Evolutionary conservation across 2,113 vertebrate genomes (phyloP).

Genomic region (Menura novaehollandiae): DNA sequence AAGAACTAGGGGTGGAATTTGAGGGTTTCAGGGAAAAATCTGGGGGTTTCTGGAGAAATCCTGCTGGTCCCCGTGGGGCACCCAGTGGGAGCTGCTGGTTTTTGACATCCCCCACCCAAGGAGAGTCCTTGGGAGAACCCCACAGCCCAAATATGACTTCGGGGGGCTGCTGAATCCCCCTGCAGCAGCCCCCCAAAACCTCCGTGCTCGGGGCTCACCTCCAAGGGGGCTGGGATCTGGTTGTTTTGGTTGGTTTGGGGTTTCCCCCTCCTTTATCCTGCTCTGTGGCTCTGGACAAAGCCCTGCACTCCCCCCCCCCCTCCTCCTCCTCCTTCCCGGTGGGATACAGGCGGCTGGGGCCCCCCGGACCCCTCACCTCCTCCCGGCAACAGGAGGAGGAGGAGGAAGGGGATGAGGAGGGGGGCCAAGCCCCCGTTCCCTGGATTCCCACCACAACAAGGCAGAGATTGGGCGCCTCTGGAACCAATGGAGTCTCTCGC

Average conservation of each 20-base stretch:
- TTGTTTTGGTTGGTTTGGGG: neutral
- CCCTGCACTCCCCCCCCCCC: neutral
- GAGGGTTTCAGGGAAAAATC: neutral
- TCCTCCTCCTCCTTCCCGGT: neutral
- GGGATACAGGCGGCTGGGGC: neutral
- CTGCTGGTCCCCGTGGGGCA: neutral
- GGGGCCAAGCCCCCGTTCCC: neutral
- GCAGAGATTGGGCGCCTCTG: constrained; percentile 14
- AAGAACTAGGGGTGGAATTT: neutral
- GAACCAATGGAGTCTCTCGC: neutral
- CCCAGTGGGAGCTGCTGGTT: neutral
- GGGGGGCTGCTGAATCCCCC: neutral
- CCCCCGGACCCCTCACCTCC: neutral
- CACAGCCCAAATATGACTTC: neutral
- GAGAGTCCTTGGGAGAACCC: neutral
- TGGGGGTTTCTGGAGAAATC: neutral
- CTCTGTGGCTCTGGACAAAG: neutral
- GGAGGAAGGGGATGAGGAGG: neutral
- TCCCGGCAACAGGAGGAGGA: neutral
- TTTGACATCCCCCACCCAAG: neutral
- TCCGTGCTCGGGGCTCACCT: neutral
- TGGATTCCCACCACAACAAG: constrained; percentile 19
- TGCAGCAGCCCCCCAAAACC: neutral
- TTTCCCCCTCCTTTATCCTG: neutral
- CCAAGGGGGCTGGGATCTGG: neutral